A percentile compares a stretch with the other conserved stretches of the same genome.
Evolutionary conservation across 2,888 invertebrate species (phyloP).

Genomic region (Minunthozetes semirufus): DNA sequence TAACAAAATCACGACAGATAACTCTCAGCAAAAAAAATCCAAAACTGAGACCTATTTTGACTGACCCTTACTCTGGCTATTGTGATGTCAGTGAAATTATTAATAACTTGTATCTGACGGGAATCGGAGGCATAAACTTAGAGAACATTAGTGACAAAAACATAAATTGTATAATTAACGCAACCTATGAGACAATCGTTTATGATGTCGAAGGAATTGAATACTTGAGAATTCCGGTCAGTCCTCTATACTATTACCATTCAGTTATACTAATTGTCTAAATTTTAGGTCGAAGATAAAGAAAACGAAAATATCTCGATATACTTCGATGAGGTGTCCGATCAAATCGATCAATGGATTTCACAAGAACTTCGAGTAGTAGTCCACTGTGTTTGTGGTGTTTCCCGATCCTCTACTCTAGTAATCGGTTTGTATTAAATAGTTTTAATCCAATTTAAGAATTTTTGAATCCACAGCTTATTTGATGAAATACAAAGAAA

Average conservation of each 20-base stretch:
- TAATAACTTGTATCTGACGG: slow-evolving; percentile 24
- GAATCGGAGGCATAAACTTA: slow-evolving; percentile 25
- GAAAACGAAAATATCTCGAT: background rate
- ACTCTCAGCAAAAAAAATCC: no score
- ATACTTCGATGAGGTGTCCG: slow-evolving; percentile 14
- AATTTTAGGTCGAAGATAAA: slow-evolving; percentile 24
- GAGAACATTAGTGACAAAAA: background rate
- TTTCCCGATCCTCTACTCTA: background rate
- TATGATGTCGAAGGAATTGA: background rate
- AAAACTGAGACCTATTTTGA: no score
- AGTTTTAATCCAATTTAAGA: background rate
- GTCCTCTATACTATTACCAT: background rate
- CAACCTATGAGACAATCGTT: slow-evolving; percentile 12
- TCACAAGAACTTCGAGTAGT: background rate
- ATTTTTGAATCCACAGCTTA: slow-evolving; percentile 56
- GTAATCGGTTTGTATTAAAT: background rate
- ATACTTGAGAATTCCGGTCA: slow-evolving; percentile 19
- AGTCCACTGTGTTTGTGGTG: background rate
- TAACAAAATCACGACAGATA: no score
- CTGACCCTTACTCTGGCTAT: no score
- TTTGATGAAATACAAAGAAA: slow-evolving; percentile 71
- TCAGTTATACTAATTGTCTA: background rate
- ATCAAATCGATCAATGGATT: background rate
- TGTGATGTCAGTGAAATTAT: background rate
- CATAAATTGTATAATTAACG: slow-evolving; percentile 16